Evolutionary conservation across 2,113 vertebrate genomes (phyloP).

Genomic region (Paratilapia polleni): DNA sequence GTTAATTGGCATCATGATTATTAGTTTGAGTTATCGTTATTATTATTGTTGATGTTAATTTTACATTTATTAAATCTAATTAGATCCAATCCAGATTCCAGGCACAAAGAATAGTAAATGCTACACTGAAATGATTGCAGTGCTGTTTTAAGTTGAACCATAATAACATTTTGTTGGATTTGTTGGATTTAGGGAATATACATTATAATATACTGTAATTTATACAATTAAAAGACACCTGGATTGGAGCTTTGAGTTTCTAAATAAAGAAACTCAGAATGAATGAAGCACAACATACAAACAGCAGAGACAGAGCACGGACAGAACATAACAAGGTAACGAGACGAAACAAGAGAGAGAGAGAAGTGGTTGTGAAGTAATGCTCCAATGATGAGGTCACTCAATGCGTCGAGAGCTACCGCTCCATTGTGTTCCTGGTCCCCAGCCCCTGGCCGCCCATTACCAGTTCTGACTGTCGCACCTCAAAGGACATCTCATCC

Average conservation of each 20-base stretch:
- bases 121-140: background rate
- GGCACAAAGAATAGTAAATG: background rate
- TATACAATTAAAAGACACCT: conserved; percentile 21
- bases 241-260: conserved; percentile 59
- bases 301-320: conserved; percentile 18
- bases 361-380: conserved; percentile 60
- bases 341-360: conserved; percentile 30
- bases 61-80: conserved; percentile 16
- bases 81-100: conserved; percentile 62
- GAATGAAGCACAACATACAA: conserved; percentile 37
- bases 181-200: background rate
- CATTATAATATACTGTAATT: too few relatives aligned
- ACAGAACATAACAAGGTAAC: conserved; percentile 26
- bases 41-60: conserved; percentile 40
- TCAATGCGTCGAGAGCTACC: conserved; percentile 79
- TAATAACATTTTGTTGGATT: background rate
- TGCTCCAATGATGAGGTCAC: conserved; percentile 77
- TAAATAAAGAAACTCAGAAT: conserved; percentile 31
- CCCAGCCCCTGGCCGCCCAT: conserved; percentile 81
- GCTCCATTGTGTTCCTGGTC: conserved; percentile 81
- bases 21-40: conserved; percentile 25
- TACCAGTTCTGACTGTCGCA: conserved; percentile 85
- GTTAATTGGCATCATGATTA: background rate
- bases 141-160: background rate
- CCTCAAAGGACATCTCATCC: conserved; percentile 91